A percentile compares a stretch with the other conserved stretches of the same genome.
phyloP scores from a whole-genome alignment of 2,888 invertebrate genomes.

The Catocala nupta region DNA sequence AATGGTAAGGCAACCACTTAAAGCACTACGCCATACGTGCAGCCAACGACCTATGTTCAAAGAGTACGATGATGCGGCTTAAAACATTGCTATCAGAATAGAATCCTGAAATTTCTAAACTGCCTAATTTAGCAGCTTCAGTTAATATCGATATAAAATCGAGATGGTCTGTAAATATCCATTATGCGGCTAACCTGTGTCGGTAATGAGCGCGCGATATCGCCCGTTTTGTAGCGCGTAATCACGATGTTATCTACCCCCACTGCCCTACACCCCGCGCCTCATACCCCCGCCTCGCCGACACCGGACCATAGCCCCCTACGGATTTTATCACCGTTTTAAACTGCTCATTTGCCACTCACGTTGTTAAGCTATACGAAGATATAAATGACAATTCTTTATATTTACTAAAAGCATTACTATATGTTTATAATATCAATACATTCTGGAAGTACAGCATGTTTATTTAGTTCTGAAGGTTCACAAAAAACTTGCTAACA shows the following conservation, averaged over 20 bases:
- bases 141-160: conserved; percentile 1
- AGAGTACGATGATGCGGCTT: too few species aligned
- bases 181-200: conserved; percentile 71
- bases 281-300: conserved; percentile 42
- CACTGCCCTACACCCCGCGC: conserved; percentile 34
- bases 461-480: too few species aligned
- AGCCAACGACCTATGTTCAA: too few species aligned
- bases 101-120: too few species aligned
- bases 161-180: conserved; percentile 62
- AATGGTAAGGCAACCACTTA: too few species aligned
- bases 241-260: conserved; percentile 72
- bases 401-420: too few species aligned
- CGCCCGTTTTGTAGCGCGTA: conserved; percentile 83
- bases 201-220: conserved; percentile 77
- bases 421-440: too few species aligned
- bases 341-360: conserved; percentile 54
- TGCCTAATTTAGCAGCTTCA: too few species aligned
- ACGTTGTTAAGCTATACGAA: conserved; percentile 29
- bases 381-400: conserved; percentile 11
- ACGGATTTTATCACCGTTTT: conserved; percentile 49
- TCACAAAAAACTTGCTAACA: too few species aligned
- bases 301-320: conserved; percentile 70
- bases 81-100: too few species aligned
- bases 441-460: too few species aligned
- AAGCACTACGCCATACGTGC: too few species aligned